Evolutionary conservation across 2,888 invertebrate species (phyloP).

Genomic region (Nematopogon swammerdamellus): DNA sequence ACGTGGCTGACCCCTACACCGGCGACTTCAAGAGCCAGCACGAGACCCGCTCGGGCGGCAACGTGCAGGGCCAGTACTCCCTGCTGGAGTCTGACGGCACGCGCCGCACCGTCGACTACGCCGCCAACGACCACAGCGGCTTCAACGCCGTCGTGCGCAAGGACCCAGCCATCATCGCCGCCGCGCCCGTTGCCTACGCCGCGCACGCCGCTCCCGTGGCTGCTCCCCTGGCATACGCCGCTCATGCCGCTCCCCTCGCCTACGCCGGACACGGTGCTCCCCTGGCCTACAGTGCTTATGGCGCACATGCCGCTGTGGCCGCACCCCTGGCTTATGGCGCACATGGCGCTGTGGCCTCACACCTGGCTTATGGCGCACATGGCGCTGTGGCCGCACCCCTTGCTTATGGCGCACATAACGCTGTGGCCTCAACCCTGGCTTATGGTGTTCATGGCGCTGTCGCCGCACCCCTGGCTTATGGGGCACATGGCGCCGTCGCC

Average conservation of each 20-base stretch:
- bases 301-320: slow-evolving; percentile 18
- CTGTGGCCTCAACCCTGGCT: slow-evolving; percentile 12
- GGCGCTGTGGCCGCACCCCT: slow-evolving; percentile 14
- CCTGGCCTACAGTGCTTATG: slow-evolving; percentile 16
- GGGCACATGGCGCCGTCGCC: slow-evolving; percentile 11
- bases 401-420: slow-evolving; percentile 2
- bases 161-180: slow-evolving; percentile 19
- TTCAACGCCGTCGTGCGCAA: slow-evolving; percentile 34
- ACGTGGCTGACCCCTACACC: slow-evolving; percentile 46
- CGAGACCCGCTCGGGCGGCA: slow-evolving; percentile 62
- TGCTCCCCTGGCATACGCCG: slow-evolving; percentile 28
- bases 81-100: slow-evolving; percentile 52
- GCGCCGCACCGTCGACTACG: no score
- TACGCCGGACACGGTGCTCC: slow-evolving; percentile 15
- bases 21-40: slow-evolving; percentile 56
- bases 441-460: slow-evolving; percentile 15
- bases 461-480: slow-evolving; percentile 12
- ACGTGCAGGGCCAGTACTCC: slow-evolving; percentile 54
- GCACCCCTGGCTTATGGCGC: slow-evolving; percentile 9
- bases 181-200: slow-evolving; percentile 18
- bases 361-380: slow-evolving; percentile 12
- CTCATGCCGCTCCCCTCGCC: slow-evolving; percentile 20
- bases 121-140: slow-evolving; percentile 29
- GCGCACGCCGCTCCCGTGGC: slow-evolving; percentile 26
- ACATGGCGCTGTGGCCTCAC: neutral